Evolutionary conservation across 1,140 invertebrate species (phyloP).

Genomic region (Popillia japonica): DNA sequence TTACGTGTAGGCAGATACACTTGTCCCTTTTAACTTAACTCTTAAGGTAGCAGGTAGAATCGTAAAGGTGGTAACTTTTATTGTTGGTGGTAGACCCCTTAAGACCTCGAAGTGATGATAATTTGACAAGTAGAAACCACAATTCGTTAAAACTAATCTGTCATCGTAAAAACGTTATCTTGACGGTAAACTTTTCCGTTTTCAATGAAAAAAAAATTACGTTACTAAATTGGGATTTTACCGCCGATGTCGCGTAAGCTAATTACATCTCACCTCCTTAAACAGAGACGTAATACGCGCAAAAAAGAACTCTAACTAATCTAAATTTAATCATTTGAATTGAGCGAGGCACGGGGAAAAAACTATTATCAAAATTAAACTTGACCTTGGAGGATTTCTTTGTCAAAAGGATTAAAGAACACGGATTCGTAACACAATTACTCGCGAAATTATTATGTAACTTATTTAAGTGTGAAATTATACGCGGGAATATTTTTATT

Average conservation of each 20-base stretch:
- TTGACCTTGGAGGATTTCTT: not conserved
- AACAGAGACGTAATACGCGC: not conserved
- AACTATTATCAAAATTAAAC: conserved; percentile 3
- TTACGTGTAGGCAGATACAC: not conserved
- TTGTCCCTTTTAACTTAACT: not conserved
- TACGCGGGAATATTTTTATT: not conserved
- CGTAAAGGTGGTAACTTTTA: conserved; percentile 22
- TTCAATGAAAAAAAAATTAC: not conserved
- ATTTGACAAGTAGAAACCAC: conserved; percentile 54
- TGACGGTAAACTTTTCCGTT: not conserved
- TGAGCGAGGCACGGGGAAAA: no score
- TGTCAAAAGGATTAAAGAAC: conserved; percentile 3
- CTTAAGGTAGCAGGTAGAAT: not conserved
- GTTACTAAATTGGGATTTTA: not conserved
- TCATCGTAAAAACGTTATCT: conserved; percentile 50
- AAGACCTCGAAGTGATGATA: conserved; percentile 47
- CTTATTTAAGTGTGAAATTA: not conserved
- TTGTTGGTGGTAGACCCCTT: conserved; percentile 22
- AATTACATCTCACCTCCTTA: not conserved
- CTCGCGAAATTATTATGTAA: not conserved
- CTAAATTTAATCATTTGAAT: not conserved
- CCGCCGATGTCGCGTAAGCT: not conserved
- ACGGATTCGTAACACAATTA: not conserved
- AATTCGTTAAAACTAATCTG: conserved; percentile 54
- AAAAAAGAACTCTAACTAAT: not conserved